Evolutionary conservation across 1,140 invertebrate genomes (phyloP).

Genomic region (Radopholus similis): DNA sequence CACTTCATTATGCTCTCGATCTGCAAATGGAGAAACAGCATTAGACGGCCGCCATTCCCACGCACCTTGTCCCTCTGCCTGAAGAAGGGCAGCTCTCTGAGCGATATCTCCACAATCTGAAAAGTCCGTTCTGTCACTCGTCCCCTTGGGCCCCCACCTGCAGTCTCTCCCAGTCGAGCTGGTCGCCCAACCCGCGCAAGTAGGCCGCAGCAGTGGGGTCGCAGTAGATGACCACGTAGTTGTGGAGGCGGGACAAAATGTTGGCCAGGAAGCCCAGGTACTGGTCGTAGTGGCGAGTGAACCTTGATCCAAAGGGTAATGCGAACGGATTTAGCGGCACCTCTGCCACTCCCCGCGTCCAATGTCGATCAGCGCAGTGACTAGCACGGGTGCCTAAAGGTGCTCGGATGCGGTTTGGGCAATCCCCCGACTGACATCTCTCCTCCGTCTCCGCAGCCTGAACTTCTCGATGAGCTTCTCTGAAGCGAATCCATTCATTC

Average conservation of each 20-base stretch:
- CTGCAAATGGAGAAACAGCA: constrained; percentile 4
- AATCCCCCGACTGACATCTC: background rate
- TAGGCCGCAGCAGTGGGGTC: constrained; percentile 31
- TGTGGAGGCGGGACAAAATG: constrained; percentile 36
- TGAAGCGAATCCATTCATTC: too few species aligned
- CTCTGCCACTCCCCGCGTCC: constrained; percentile 42
- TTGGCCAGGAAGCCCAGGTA: constrained; percentile 37
- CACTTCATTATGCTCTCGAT: constrained; percentile 34
- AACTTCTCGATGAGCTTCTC: too few species aligned
- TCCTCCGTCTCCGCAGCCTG: background rate
- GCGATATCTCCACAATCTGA: constrained; percentile 29
- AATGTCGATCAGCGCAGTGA: constrained; percentile 50
- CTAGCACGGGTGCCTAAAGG: constrained; percentile 22
- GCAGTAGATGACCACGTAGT: constrained; percentile 42
- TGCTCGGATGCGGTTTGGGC: too few species aligned
- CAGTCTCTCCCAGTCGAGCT: constrained; percentile 30
- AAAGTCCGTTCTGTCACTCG: background rate
- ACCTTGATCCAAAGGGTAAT: background rate
- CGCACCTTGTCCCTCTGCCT: constrained; percentile 12
- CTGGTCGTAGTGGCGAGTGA: constrained; percentile 34
- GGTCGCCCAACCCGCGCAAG: constrained; percentile 1
- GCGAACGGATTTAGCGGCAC: background rate
- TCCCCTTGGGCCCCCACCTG: constrained; percentile 12
- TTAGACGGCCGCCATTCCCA: background rate
- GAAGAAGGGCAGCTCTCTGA: constrained; percentile 46